phyloP scores from a whole-genome alignment of 1,140 invertebrate genomes.

The Papilio dardanus region DNA sequence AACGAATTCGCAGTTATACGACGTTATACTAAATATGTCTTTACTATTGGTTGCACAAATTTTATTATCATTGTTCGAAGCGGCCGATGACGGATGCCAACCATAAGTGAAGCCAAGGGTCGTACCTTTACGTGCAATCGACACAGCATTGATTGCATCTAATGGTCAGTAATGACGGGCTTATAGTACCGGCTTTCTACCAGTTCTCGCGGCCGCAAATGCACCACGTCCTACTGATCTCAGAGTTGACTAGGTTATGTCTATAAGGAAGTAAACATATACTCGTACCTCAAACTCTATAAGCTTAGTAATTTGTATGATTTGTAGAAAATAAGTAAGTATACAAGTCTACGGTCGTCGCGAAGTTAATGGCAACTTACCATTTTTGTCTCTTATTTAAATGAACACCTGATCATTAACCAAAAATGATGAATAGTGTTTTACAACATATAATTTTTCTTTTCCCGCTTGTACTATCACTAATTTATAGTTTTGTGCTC shows the following conservation, averaged over 20 bases:
- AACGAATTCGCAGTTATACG: slow-evolving; percentile 32
- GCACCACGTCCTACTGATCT: background rate
- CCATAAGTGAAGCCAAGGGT: slow-evolving; percentile 8
- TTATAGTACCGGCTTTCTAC: slow-evolving; percentile 26
- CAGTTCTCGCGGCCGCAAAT: background rate
- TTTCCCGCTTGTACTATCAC: too few species aligned
- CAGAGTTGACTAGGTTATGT: slow-evolving; percentile 33
- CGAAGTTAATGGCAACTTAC: too few species aligned
- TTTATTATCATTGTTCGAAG: slow-evolving; percentile 30
- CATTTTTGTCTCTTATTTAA: too few species aligned
- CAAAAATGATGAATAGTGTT: too few species aligned
- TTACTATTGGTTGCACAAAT: slow-evolving; percentile 38
- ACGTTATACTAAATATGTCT: slow-evolving; percentile 31
- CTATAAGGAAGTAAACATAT: slow-evolving; percentile 18
- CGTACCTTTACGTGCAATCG: slow-evolving; percentile 26
- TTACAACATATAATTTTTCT: too few species aligned
- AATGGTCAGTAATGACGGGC: slow-evolving; percentile 30
- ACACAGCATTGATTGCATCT: slow-evolving; percentile 24
- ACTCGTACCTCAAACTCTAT: background rate
- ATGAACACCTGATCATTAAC: too few species aligned
- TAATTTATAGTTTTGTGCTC: too few species aligned
- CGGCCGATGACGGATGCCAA: slow-evolving; percentile 20
- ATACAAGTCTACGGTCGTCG: too few species aligned
- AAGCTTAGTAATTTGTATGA: background rate
- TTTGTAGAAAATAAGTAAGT: background rate